Base-by-base conservation (phyloP, 1,140 invertebrate species). In the Caenorhabditis tropicalis region DNA sequence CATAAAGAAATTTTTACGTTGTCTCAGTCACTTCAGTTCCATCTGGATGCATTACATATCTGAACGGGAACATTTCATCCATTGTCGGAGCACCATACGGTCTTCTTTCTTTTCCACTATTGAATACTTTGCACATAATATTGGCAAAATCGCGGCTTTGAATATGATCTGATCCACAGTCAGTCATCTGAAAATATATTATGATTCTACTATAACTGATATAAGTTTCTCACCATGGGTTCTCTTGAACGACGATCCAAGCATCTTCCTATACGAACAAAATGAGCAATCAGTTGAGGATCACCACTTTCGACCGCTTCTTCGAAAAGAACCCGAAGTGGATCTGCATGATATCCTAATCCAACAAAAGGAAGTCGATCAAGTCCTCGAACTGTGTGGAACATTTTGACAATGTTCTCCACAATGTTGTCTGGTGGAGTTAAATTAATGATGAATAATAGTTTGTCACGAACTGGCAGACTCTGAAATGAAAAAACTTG, bases 181-280 rank as follows among this genome's bases (percentile, higher is more conserved):
- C 65, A 12, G 65, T 74, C 65, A 74, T 74, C 65, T 74, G 21
- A 39, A 56, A 56, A 24, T 12, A 0, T 36, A 36, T 39, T 70
- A 29, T 36, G 36, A n/a, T 21, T 3, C 3, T n/a, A 21, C 19
- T 51, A 7, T 51, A n/a, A 15, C 4, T 7, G 9, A 3, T 29
- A 4, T 9, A 21, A 15, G 21, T 36, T 36, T 6, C 6, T 65
- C n/a, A 74, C 65, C 65, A 74, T 24, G 21, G 65, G 65, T 12
- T 74, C 65, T 74, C 65, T 74, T 12, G 65, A 74, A 9, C 65
- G 65, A 43, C 65, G 65, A 74, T 74, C 65, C 65, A 74, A 46
- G 27, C 65, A 74, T 74, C 65, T 74, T 43, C 65, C 65, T 2
- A 74, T 21, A 15, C 65, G 65, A 46, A 74, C 36, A n/a, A 74